Percentiles rank a stretch among this genome's conserved stretches.
Evolutionary conservation across 2,888 invertebrate species (phyloP).

Genomic region (Acanthosepion lycidas): DNA sequence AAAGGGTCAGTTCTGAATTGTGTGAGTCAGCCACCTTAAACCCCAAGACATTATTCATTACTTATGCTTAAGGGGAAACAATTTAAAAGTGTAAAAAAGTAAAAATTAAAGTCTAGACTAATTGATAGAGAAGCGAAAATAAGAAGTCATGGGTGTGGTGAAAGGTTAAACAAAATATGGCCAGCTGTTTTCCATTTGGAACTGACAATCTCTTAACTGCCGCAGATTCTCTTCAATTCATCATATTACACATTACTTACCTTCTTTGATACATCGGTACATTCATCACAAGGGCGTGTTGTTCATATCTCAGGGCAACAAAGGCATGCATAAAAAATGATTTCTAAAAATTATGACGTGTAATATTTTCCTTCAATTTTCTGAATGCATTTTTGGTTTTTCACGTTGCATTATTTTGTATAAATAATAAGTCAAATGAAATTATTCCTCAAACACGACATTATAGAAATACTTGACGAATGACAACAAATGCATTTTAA

Average conservation of each 20-base stretch:
- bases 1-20: background rate
- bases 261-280: background rate
- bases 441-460: background rate
- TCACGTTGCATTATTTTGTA: background rate
- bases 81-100: background rate
- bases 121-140: background rate
- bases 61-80: background rate
- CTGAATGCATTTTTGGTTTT: background rate
- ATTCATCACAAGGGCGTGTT: background rate
- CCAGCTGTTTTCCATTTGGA: background rate
- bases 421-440: background rate
- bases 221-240: background rate
- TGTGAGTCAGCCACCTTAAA: background rate
- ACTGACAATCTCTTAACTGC: background rate
- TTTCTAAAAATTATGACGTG: background rate
- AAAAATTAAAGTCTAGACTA: background rate
- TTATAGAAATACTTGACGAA: background rate
- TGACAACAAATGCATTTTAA: too few relatives aligned
- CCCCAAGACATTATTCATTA: background rate
- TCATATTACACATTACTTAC: background rate
- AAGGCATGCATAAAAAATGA: background rate
- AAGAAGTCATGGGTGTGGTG: background rate
- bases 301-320: background rate
- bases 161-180: background rate
- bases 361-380: constrained; percentile 17